Base-by-base conservation (phyloP, 2,113 vertebrate species). In the Rhodinocichla rosea region DNA sequence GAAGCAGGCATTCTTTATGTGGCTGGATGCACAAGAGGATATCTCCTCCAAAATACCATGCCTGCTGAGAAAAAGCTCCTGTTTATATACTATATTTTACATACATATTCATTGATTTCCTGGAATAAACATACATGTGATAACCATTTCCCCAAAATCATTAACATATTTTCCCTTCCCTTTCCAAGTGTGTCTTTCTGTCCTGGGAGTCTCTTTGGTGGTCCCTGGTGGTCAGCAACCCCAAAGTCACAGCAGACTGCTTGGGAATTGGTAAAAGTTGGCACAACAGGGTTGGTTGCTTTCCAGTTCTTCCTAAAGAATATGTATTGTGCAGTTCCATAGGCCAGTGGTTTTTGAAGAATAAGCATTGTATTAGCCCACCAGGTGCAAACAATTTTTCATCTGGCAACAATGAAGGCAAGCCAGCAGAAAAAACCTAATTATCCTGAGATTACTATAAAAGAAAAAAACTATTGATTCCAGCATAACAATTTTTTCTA, bases 11-110 rank as follows among this genome's bases (percentile, higher is more conserved):
- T 68, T 76, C 33, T 37, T 77, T 37, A 44, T 52, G n/a, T 3
- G 13, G 14, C 14, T 15, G 11, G 15, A 44, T 44, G 18, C 37
- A 60, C 0, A 0, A 15, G 33, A 37, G 27, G 45, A 0, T 18
- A 52, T 27, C 14, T 68, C 33, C 53, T 60, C 9, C 37, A 37
- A 44, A 68, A 68, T 33, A 27, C 11, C 6, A 4, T 8, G 17
- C 17, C 44, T 17, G 32, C 5, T 32, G 11, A 76, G 71, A 35
- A 52, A 76, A 76, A 35, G 17, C 26, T 76, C 52, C 83, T 13
- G 6, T 33, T 68, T 32, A 44, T 37, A 32, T 32, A 50, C 37
- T 24, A 2, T 67, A 42, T 42, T 67, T 59, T 59, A 67, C 13
- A 76, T 27, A 32, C 9, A 50, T 37, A 68, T 22, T 59, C 21